A percentile compares a stretch with the other conserved stretches of the same genome.
phyloP scores from a whole-genome alignment of 2,113 vertebrate species.

The Gambusia affinis region DNA sequence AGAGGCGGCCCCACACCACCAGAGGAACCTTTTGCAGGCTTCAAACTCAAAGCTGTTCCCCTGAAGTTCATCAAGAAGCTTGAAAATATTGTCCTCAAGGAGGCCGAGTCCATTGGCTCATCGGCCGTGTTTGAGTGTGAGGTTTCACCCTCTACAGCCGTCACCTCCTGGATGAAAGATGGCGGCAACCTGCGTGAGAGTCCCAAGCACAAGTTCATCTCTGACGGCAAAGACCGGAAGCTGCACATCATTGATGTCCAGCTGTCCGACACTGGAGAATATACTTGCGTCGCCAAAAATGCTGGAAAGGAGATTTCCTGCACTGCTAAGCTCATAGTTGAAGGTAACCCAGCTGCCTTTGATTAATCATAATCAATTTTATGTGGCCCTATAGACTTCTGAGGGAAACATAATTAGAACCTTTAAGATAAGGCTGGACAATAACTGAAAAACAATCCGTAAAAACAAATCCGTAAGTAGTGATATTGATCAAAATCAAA shows the following conservation, averaged over 20 bases:
- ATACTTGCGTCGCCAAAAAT: conserved; percentile 91
- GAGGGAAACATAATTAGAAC: too few species aligned
- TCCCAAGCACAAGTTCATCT: conserved; percentile 95
- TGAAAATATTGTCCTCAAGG: conserved; percentile 90
- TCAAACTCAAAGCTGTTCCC: conserved; percentile 95
- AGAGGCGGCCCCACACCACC: conserved; percentile 90
- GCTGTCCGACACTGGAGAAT: conserved; percentile 95
- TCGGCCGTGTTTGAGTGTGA: conserved; percentile 95
- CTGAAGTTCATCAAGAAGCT: conserved; percentile 97
- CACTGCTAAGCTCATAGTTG: conserved; percentile 93
- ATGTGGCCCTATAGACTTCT: too few species aligned
- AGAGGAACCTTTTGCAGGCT: conserved; percentile 91
- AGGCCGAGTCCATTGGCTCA: conserved; percentile 94
- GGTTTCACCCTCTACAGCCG: conserved; percentile 94
- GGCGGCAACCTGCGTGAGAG: conserved; percentile 93
- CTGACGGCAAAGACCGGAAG: conserved; percentile 97
- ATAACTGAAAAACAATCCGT: too few species aligned
- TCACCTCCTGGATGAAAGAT: conserved; percentile 96
- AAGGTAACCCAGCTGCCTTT: conserved; percentile 83
- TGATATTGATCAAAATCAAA: too few species aligned
- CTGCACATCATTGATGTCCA: conserved; percentile 95
- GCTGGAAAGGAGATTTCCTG: conserved; percentile 97
- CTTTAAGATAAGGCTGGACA: too few species aligned
- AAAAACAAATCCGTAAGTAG: too few species aligned
- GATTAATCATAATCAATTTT: not conserved